Percentiles rank a stretch among this genome's conserved stretches.
Conservation (phyloP, 1,140 invertebrate genomes). For the Diorhabda sublineata region DNA sequence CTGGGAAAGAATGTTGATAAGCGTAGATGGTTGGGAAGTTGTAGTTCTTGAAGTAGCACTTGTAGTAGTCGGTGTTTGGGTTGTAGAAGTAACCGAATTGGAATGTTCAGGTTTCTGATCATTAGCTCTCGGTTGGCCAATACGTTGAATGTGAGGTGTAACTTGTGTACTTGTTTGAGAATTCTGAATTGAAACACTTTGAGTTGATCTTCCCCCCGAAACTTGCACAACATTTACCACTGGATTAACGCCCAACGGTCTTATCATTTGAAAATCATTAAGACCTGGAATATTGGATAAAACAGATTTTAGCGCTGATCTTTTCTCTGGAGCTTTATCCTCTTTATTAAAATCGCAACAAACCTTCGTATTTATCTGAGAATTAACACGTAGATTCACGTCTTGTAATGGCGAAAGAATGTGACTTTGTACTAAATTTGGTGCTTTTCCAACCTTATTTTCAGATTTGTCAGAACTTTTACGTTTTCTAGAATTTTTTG, state of each 20-base stretch:
- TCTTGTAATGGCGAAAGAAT: constrained; percentile 17
- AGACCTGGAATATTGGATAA: constrained; percentile 53
- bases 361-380: constrained; percentile 6
- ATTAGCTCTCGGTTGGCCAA: constrained; percentile 44
- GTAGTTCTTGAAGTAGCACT: constrained; percentile 26
- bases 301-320: constrained; percentile 30
- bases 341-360: constrained; percentile 11
- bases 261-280: constrained; percentile 55
- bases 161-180: constrained; percentile 45
- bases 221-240: constrained; percentile 60
- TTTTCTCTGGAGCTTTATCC: not conserved
- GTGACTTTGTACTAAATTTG: constrained; percentile 20
- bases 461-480: constrained; percentile 18
- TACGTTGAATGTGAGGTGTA: constrained; percentile 48
- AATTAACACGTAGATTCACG: constrained; percentile 10
- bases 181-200: constrained; percentile 34
- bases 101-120: constrained; percentile 36
- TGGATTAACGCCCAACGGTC: constrained; percentile 50
- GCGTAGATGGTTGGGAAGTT: constrained; percentile 40
- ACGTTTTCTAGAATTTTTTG: constrained; percentile 18
- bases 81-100: constrained; percentile 42
- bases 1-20: constrained; percentile 46
- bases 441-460: constrained; percentile 18
- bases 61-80: constrained; percentile 28
- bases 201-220: constrained; percentile 38